Percentiles rank a stretch among this genome's conserved stretches.
Conservation (phyloP, 2,113 vertebrate species). For the Ascaphus truei region DNA sequence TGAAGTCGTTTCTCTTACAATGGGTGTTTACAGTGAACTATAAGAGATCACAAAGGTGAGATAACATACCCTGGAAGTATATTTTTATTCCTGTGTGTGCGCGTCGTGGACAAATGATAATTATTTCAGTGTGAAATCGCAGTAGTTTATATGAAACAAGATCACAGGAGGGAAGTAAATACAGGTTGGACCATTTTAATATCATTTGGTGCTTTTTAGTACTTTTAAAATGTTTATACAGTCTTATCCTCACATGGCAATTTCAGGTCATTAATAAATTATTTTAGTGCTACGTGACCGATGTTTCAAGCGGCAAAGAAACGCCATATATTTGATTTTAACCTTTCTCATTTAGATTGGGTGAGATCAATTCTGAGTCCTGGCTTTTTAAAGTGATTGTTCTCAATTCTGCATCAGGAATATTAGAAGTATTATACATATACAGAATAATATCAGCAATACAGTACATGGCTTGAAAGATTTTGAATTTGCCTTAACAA, state of each 20-base stretch:
- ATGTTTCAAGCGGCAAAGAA: too few relatives aligned
- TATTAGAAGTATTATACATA: too few relatives aligned
- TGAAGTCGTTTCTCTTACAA: constrained; percentile 64
- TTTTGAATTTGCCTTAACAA: background rate
- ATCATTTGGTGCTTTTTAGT: constrained; percentile 55
- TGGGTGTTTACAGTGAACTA: constrained; percentile 56
- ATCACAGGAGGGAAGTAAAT: constrained; percentile 77
- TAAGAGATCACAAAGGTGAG: constrained; percentile 61
- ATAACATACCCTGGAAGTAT: constrained; percentile 63
- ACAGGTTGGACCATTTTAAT: constrained; percentile 74
- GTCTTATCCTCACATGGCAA: constrained; percentile 45
- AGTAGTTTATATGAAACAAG: constrained; percentile 75
- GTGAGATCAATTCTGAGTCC: too few relatives aligned
- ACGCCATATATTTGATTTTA: too few relatives aligned
- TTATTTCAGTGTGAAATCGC: constrained; percentile 82
- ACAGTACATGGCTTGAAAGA: background rate
- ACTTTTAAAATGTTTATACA: constrained; percentile 54
- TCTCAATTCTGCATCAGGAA: too few relatives aligned
- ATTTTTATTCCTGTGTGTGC: constrained; percentile 49
- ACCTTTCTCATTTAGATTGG: background rate
- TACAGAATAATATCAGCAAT: too few relatives aligned
- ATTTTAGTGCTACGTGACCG: too few relatives aligned
- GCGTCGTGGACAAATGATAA: constrained; percentile 70
- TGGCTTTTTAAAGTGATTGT: too few relatives aligned
- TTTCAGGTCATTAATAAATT: constrained; percentile 56